Base-by-base conservation (phyloP, 2,113 vertebrate genomes). In the Chinchilla lanigera region DNA sequence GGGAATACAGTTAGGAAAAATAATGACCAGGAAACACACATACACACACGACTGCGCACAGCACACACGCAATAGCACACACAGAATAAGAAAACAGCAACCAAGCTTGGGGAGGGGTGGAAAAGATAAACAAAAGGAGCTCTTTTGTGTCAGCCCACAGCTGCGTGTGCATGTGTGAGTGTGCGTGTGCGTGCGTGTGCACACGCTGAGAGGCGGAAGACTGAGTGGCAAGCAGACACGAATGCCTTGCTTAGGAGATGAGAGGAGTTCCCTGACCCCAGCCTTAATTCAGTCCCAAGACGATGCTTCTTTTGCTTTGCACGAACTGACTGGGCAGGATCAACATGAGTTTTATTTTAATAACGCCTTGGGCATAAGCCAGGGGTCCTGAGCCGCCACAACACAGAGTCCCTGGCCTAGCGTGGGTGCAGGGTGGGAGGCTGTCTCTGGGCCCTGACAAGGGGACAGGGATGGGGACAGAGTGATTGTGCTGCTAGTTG, bases 61-160 rank as follows among this genome's bases (percentile, higher is more conserved):
- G 73, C 22, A 9, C 38, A 26, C 69, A 10, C 7, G 11, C 7
- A 10, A 33, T 16, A 30, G 84, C 13, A 81, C 80, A 56, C 54
- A 50, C 13, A 50, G 10, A 87, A 80, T 38, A 47, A 85, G 38
- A 26, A 61, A 54, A 38, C 30, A 47, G 84, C 67, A 73, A 41
- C 52, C 82, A 80, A 54, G 26, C 26, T 71, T 86, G n/a, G 20
- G 7, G 30, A 38, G 77, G 4, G 50, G 52, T 14, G 16, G 60
- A 81, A 86, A 86, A 92, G 52, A 95, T 83, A 65, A 96, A 94
- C 81, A 87, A 56, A 95, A 92, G 78, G 71, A 73, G 60, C 19
- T 26, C 61, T 81, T 78, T 73, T 8, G 22, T 75, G 69, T 94
- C 75, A 81, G 63, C 30, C 60, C 2, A 0, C 20, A 41, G 50